A percentile compares a stretch with the other conserved stretches of the same genome.
phyloP scores from a whole-genome alignment of 30 jellyfish, hydroid and myxozoan species.

The Turritopsis rubra region DNA sequence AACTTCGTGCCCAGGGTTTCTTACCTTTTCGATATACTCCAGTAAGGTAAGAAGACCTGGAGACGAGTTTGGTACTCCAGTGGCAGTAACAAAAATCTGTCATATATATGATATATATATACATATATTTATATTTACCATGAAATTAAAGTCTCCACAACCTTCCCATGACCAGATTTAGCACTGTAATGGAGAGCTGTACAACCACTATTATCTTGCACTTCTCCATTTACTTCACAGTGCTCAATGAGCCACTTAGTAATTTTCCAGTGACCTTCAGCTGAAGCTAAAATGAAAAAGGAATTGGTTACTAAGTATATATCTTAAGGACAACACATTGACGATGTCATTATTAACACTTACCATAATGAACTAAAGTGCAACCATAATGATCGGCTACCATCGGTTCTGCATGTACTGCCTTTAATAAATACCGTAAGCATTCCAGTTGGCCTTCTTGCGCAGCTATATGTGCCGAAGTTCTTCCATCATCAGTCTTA shows the following conservation, averaged over 20 bases:
- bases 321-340: too few species aligned
- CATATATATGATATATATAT: too few species aligned
- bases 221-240: slow-evolving; percentile 54
- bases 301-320: too few species aligned
- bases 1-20: too few species aligned
- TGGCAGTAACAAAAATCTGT: too few species aligned
- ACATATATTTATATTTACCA: too few species aligned
- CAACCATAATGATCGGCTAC: slow-evolving; percentile 59
- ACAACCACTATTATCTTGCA: slow-evolving; percentile 50
- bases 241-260: slow-evolving; percentile 71
- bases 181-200: slow-evolving; percentile 81
- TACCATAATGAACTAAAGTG: slow-evolving; percentile 80
- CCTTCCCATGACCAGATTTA: slow-evolving; percentile 50
- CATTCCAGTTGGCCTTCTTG: slow-evolving; percentile 93
- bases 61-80: too few species aligned
- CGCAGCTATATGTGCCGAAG: slow-evolving; percentile 83
- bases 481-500: slow-evolving; percentile 68
- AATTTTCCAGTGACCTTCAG: slow-evolving; percentile 84
- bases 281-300: slow-evolving; percentile 48
- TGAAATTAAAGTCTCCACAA: slow-evolving; percentile 40
- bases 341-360: slow-evolving; percentile 21
- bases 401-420: slow-evolving; percentile 41
- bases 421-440: slow-evolving; percentile 58
- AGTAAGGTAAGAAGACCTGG: too few species aligned
- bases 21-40: too few species aligned